Percentiles rank a stretch among this genome's conserved stretches.
phyloP scores from a whole-genome alignment of 2,888 invertebrate genomes.

The Limnephilus auricula region DNA sequence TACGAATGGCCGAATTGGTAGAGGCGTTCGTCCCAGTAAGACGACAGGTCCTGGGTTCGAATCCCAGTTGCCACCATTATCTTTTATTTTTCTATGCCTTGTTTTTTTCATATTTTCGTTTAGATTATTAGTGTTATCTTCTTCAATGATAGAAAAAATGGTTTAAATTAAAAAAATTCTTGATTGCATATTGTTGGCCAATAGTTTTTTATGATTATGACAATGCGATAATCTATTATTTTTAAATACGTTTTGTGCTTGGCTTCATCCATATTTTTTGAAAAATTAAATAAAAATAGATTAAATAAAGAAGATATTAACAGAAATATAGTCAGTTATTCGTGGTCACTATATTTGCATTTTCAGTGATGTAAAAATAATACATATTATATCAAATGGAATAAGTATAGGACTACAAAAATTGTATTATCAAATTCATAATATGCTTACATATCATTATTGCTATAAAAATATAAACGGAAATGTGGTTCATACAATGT shows the following conservation, averaged over 20 bases:
- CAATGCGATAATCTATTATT: neutral
- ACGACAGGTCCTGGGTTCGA: too few species aligned
- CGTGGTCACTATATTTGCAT: neutral
- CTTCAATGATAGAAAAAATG: too few species aligned
- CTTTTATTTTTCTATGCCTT: too few species aligned
- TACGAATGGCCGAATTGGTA: too few species aligned
- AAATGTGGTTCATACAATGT: constrained; percentile 21
- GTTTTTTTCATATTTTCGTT: too few species aligned
- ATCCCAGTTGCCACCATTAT: too few species aligned
- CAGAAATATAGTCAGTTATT: neutral
- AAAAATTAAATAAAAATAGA: neutral
- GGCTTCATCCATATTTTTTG: neutral
- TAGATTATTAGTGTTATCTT: too few species aligned
- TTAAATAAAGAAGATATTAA: neutral
- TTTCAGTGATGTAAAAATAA: neutral
- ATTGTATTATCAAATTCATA: neutral
- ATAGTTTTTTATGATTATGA: neutral
- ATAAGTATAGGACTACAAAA: neutral
- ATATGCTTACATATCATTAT: neutral
- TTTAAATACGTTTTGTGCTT: neutral
- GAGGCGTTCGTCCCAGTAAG: too few species aligned
- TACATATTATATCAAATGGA: neutral
- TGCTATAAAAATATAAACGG: constrained; percentile 22
- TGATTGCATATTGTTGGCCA: too few species aligned
- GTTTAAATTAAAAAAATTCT: too few species aligned